Conservation (phyloP, 2,888 invertebrate species). For the Thymelicus acteon region DNA sequence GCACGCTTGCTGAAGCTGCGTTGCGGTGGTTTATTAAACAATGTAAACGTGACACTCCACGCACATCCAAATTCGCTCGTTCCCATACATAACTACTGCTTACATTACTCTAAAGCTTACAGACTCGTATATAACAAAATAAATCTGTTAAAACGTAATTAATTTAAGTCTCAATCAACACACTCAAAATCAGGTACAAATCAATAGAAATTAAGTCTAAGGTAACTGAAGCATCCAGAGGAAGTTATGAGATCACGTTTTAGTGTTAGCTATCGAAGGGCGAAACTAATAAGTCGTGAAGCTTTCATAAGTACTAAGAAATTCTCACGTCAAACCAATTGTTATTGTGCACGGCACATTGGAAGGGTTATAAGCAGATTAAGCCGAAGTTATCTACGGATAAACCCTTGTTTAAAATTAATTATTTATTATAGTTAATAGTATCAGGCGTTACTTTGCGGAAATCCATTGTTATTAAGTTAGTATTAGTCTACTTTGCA, state of each 20-base stretch:
- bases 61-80: constrained; percentile 74
- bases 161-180: constrained; percentile 74
- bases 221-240: constrained; percentile 79
- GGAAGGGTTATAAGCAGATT: neutral
- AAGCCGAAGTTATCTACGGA: no score
- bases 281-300: neutral
- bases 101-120: constrained; percentile 62
- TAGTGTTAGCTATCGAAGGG: constrained; percentile 48
- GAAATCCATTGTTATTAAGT: no score
- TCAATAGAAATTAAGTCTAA: constrained; percentile 79
- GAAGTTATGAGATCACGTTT: constrained; percentile 80
- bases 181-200: constrained; percentile 82
- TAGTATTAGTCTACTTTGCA: no score
- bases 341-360: neutral
- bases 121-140: constrained; percentile 65
- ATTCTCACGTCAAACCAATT: neutral
- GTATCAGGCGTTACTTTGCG: no score
- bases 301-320: neutral
- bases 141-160: constrained; percentile 75
- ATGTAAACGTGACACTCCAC: constrained; percentile 63
- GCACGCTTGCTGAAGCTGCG: constrained; percentile 79
- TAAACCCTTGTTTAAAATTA: no score
- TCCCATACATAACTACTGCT: constrained; percentile 64
- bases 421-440: no score
- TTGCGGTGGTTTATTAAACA: constrained; percentile 74